phyloP scores from a whole-genome alignment of 1,140 invertebrate species.

The Drosophila bifasciata region DNA sequence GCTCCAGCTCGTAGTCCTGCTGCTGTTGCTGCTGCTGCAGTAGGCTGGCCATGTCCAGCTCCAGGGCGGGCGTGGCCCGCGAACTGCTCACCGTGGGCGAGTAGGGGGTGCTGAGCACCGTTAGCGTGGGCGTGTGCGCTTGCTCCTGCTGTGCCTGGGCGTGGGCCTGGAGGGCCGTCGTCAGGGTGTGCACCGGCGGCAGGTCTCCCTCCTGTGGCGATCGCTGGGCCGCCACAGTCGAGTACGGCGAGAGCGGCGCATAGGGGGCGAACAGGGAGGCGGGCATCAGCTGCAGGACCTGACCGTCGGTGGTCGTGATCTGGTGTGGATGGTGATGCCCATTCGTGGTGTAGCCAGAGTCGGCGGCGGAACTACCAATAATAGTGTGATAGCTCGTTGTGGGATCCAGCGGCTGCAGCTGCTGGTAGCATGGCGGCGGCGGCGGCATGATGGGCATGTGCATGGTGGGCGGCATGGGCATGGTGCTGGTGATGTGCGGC shows the following conservation, averaged over 20 bases:
- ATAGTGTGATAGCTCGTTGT: conserved; percentile 84
- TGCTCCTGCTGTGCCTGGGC: conserved; percentile 54
- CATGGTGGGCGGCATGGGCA: conserved; percentile 61
- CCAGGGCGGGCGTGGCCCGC: conserved; percentile 59
- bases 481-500: conserved; percentile 83
- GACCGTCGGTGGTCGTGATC: conserved; percentile 56
- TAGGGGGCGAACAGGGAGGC: conserved; percentile 59
- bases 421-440: conserved; percentile 83
- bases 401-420: conserved; percentile 81
- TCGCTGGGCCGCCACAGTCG: conserved; percentile 61
- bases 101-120: conserved; percentile 64
- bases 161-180: conserved; percentile 60
- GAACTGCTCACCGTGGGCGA: conserved; percentile 77
- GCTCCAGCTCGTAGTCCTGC: conserved; percentile 44
- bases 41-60: conserved; percentile 53
- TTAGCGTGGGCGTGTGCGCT: conserved; percentile 52
- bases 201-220: conserved; percentile 79
- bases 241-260: conserved; percentile 62
- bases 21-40: conserved; percentile 52
- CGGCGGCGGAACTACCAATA: conserved; percentile 76
- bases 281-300: conserved; percentile 71
- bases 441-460: conserved; percentile 69
- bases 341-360: conserved; percentile 1
- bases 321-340: conserved; percentile 2
- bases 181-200: conserved; percentile 72